These are phyloP conservation scores for Coracopsis vasa DNA, from an alignment of 2,113 vertebrate species.

Conservation along the genomic window DNA sequence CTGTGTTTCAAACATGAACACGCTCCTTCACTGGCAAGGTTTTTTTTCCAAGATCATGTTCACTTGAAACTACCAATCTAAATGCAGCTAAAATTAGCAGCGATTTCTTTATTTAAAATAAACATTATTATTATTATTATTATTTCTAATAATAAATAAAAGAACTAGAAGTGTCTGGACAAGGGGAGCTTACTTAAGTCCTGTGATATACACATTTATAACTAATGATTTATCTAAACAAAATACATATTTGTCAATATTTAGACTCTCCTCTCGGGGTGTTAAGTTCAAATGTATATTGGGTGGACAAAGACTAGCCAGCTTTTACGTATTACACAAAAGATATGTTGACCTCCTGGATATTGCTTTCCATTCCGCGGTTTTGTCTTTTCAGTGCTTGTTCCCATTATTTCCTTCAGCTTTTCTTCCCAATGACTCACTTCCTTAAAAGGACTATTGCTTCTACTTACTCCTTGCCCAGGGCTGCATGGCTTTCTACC, in stretches of 20 bases:
- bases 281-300: neutral
- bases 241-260: neutral
- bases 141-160: neutral
- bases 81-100: neutral
- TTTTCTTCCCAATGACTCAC: slow-evolving; percentile 5
- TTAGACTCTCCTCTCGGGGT: neutral
- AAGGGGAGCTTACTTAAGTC: neutral
- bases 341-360: neutral
- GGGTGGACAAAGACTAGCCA: neutral
- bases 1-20: neutral
- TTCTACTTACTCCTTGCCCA: neutral
- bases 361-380: neutral
- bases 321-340: neutral
- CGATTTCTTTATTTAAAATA: neutral
- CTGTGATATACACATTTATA: neutral
- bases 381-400: neutral
- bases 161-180: neutral
- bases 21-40: neutral
- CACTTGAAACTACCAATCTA: neutral
- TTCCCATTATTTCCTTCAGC: neutral
- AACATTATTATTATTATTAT: neutral
- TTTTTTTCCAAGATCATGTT: neutral
- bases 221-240: neutral
- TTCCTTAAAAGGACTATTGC: neutral
- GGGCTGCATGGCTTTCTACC: neutral